Evolutionary conservation across 1,140 invertebrate genomes (phyloP), one percentile per base, ranked within the genome.

Genomic region (Drosophila burlai): DNA sequence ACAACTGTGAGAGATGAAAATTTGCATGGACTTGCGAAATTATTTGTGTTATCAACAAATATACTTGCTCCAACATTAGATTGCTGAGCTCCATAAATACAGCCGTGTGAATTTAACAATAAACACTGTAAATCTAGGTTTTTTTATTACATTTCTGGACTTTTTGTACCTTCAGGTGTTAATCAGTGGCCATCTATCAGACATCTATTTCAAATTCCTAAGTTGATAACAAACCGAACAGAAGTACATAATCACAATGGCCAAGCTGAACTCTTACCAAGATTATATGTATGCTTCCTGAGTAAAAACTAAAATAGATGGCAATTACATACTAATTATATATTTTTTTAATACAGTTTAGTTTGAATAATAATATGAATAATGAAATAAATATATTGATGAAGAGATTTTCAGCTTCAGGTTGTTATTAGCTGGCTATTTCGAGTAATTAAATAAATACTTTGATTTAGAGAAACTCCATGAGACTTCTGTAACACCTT

Each of bases 1-100:
- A 85, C 77, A 68, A 58, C 81, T 81, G 43, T 46, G 63, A 84
- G 49, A 67, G 21, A 42, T 34, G 36, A 36, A 42, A 29, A 58
- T 72, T 72, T 59, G 67, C 52, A 72, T 60, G n/a, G 18, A 42
- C 66, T 36, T 59, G 66, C 38, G 52, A 71, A 49, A 60, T 60
- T n/a, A n/a, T 21, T 57, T 50, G 40, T 29, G 36, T 36, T 42
- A 71, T 73, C 42, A 68, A 34, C 34, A 34, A 54, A 29, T 11
- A 54, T n/a, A 63, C 31, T 36, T 18, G 49, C 49, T 52, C 9
- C 47, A 50, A 29, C 47, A 34, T 26, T 42, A 11, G 16, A 29
- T 65, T 34, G 8, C 55, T 31, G 42, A 1, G 54, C 31, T 26
- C 21, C 40, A 65, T 45, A 65, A 45, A 65, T 61, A 66, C 55